A percentile compares a stretch with the other conserved stretches of the same genome.
These are phyloP conservation scores for Apus apus DNA, from an alignment of 2,113 vertebrate genomes.

Conservation along the genomic window DNA sequence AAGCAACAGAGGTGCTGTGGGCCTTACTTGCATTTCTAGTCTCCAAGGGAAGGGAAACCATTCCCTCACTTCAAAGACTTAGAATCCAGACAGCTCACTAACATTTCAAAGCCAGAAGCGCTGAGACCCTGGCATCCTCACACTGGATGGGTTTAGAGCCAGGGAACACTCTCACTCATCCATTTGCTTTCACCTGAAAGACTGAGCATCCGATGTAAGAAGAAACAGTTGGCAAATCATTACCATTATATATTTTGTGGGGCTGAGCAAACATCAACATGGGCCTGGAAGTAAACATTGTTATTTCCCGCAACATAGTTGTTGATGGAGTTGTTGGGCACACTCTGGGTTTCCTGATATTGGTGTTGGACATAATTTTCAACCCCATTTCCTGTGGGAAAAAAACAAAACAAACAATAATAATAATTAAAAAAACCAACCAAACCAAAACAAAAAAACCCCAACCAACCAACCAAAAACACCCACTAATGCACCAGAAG, in stretches of 20 bases:
- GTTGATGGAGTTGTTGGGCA: not conserved
- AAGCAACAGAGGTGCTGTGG: not conserved
- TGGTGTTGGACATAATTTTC: constrained; percentile 69
- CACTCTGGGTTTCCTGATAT: constrained; percentile 61
- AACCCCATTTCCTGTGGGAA: constrained; percentile 61
- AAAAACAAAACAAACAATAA: not conserved
- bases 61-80: not conserved
- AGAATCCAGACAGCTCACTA: not conserved
- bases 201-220: not conserved
- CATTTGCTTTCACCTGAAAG: not conserved
- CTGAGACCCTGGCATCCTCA: not conserved
- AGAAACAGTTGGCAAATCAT: not conserved
- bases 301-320: not conserved
- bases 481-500: not conserved
- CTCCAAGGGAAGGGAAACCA: not conserved
- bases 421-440: no score
- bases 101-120: not conserved
- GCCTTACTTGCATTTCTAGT: not conserved
- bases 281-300: not conserved
- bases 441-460: no score
- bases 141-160: not conserved
- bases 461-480: no score
- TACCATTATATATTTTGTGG: not conserved
- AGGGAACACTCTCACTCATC: not conserved
- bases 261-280: not conserved